Conservation (phyloP, 37 sponge, comb jelly and placozoan genomes). For the Eunapius fragilis region DNA sequence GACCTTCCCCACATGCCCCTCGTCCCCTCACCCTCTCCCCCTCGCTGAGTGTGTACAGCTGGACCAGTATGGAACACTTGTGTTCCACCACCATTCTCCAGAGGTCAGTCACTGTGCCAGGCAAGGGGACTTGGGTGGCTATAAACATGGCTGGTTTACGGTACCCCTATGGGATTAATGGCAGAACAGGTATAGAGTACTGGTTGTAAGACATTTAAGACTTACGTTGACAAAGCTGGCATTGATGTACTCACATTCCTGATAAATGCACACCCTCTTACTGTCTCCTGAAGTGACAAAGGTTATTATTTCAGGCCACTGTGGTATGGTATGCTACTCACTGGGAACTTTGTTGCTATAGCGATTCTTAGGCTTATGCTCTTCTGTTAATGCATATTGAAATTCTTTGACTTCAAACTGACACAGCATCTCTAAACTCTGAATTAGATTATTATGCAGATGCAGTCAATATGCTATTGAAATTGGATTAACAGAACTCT, state of each 20-base stretch:
- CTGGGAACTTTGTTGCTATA: conserved; percentile 48
- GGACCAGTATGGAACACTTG: conserved; percentile 84
- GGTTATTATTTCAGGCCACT: not conserved
- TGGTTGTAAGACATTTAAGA: not conserved
- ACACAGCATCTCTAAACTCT: conserved; percentile 32
- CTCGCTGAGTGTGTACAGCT: conserved; percentile 79
- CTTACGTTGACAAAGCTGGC: not conserved
- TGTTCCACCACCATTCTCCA: conserved; percentile 94
- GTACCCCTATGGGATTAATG: conserved; percentile 44
- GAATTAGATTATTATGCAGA: too few species aligned
- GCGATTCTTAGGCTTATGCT: conserved; percentile 57
- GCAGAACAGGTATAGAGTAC: too few species aligned
- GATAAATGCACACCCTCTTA: not conserved
- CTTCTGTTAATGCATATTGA: conserved; percentile 5
- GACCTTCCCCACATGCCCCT: not conserved
- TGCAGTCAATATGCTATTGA: too few species aligned
- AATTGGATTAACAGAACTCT: too few species aligned
- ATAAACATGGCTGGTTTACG: conserved; percentile 76
- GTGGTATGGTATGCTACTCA: conserved; percentile 16
- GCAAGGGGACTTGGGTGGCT: conserved; percentile 94
- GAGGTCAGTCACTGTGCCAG: conserved; percentile 83
- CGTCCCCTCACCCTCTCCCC: conserved; percentile 38
- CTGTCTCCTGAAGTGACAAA: not conserved
- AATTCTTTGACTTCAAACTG: not conserved
- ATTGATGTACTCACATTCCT: not conserved